Evolutionary conservation across 2,797 vertebrate genomes (phyloP).

Genomic region (Mormyrops attenuatus): DNA sequence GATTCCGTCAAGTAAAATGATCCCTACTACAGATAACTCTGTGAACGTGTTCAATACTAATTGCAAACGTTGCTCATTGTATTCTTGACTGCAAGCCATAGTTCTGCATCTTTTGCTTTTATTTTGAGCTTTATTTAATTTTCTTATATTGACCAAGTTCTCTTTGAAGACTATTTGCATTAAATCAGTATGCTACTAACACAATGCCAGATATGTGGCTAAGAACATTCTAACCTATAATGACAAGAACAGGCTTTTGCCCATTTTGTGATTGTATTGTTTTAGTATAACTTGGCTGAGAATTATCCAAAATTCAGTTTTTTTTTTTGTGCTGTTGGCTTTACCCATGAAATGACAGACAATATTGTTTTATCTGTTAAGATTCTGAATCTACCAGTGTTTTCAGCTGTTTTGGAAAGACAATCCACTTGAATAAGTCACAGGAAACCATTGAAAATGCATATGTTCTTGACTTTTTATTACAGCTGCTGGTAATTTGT

Average conservation of each 20-base stretch:
- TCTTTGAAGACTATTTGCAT: background rate
- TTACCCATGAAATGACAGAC: background rate
- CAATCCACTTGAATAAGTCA: background rate
- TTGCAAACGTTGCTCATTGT: background rate
- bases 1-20: background rate
- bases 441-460: background rate
- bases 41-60: background rate
- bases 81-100: background rate
- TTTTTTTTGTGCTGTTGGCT: background rate
- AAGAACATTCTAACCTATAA: background rate
- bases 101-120: background rate
- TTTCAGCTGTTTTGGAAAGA: background rate
- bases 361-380: background rate
- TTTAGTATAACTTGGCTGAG: background rate
- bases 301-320: background rate
- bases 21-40: background rate
- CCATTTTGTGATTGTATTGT: background rate
- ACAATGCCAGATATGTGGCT: background rate
- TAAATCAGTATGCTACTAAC: background rate
- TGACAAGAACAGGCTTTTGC: background rate
- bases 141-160: background rate
- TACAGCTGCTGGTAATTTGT: background rate
- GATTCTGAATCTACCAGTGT: background rate
- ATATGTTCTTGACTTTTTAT: background rate
- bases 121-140: background rate